Evolutionary conservation across 2,797 vertebrate genomes (phyloP).

Genomic region (Pteronotus mesoamericanus): DNA sequence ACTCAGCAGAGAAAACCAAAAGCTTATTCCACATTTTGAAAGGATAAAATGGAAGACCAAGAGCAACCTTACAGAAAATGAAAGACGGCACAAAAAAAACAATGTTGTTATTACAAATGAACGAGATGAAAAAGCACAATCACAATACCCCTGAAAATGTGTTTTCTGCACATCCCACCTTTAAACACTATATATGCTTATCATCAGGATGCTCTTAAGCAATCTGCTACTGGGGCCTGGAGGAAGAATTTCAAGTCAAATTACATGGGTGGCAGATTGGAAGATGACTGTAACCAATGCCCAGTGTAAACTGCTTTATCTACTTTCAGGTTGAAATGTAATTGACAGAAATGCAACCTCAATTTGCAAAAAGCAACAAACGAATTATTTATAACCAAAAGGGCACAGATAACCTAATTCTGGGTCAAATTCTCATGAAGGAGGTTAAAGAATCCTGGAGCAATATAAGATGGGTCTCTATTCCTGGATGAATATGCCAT

Average conservation of each 20-base stretch:
- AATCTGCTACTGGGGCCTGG: conserved; percentile 67
- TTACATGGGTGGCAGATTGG: conserved; percentile 61
- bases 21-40: conserved; percentile 67
- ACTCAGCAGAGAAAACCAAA: conserved; percentile 70
- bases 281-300: conserved; percentile 66
- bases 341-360: conserved; percentile 71
- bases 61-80: conserved; percentile 76
- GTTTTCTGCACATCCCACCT: conserved; percentile 68
- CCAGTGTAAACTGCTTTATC: conserved; percentile 57
- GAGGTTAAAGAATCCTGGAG: conserved; percentile 63
- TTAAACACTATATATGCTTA: conserved; percentile 54
- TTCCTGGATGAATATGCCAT: conserved; percentile 66
- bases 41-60: conserved; percentile 75
- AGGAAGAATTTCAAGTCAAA: conserved; percentile 58
- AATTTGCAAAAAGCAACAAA: conserved; percentile 67
- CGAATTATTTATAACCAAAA: conserved; percentile 68
- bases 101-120: conserved; percentile 75
- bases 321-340: conserved; percentile 57
- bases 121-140: conserved; percentile 76
- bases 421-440: conserved; percentile 70
- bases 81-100: conserved; percentile 75
- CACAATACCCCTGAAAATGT: conserved; percentile 66
- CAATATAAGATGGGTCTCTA: conserved; percentile 57
- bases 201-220: conserved; percentile 69
- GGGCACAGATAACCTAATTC: conserved; percentile 72